Base-by-base conservation (phyloP, 1,140 invertebrate species). In the Helicoverpa zea region DNA sequence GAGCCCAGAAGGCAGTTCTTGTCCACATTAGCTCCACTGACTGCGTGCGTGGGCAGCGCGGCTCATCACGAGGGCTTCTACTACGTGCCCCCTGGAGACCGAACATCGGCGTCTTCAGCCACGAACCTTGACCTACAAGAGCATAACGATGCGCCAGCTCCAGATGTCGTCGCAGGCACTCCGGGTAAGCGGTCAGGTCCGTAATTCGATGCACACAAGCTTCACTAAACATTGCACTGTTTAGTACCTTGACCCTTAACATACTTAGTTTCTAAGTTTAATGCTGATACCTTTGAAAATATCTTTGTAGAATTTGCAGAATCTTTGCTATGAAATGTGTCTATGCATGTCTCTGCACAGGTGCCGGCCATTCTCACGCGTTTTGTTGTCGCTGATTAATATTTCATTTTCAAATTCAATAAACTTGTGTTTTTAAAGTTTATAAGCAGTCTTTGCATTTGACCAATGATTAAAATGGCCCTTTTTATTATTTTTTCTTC, bases 101-200 rank as follows among this genome's bases (percentile, higher is more conserved):
- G 95, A 3, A 93, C 89, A 35, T 94, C 95, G 0, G 88, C 90
- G 0, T 90, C 92, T 9, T 90, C 91, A 12, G 91, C 90, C 43
- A 94, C 90, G 11, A 95, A 89, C 80, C 89, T 95, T 51, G 91
- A 95, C 73, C 78, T 92, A 0, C 92, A 90, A 30, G 90, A 92
- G 78, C 91, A 84, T 89, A 95, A 47, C 90, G 96, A 89, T 79
- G 96, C 87, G 84, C 96, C 83, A 58, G 96, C 96, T 0, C 97
- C 97, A 0, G 97, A 98, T 88, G 97, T 98, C 7, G 96, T 98
- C 12, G 97, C 97, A 52, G 97, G 97, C 0, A 98, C 97, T 1
- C 96, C 96, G 76, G 96, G 96, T 87, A 94, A 79, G 43, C 43
- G 23, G 23, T 18, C 52, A 74, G 30, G 30, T 59, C 64, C 49